phyloP scores from a whole-genome alignment of 2,888 invertebrate genomes.

The Parnassius smintheus region DNA sequence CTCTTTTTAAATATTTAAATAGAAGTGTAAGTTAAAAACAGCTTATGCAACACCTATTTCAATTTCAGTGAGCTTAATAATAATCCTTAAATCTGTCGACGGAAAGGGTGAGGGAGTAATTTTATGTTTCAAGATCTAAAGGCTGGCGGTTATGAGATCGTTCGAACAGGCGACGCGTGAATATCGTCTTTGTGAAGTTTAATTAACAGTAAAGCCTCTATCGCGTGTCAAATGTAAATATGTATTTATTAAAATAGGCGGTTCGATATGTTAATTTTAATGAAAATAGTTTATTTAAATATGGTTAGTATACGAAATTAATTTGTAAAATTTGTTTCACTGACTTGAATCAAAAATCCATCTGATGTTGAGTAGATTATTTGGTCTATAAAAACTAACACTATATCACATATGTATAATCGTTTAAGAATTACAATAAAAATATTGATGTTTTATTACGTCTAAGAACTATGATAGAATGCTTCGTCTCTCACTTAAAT shows the following conservation, averaged over 20 bases:
- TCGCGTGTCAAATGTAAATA: not conserved
- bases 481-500: too few relatives aligned
- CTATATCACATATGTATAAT: too few relatives aligned
- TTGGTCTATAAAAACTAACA: too few relatives aligned
- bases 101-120: conserved; percentile 1
- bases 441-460: too few relatives aligned
- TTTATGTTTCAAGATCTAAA: conserved; percentile 12
- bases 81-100: conserved; percentile 5
- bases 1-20: not conserved
- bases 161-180: conserved; percentile 7
- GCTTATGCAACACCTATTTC: not conserved
- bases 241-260: not conserved
- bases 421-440: too few relatives aligned
- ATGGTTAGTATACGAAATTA: too few relatives aligned
- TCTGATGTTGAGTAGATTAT: too few relatives aligned
- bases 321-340: too few relatives aligned
- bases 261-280: too few relatives aligned
- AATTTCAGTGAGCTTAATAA: not conserved
- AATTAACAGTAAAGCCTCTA: not conserved
- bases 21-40: not conserved
- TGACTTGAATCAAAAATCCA: too few relatives aligned
- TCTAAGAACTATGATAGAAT: too few relatives aligned
- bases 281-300: too few relatives aligned
- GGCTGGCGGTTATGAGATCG: conserved; percentile 4
- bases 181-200: conserved; percentile 9